Conservation (phyloP, 2,113 vertebrate species). For the Pseudopipra pipra region DNA sequence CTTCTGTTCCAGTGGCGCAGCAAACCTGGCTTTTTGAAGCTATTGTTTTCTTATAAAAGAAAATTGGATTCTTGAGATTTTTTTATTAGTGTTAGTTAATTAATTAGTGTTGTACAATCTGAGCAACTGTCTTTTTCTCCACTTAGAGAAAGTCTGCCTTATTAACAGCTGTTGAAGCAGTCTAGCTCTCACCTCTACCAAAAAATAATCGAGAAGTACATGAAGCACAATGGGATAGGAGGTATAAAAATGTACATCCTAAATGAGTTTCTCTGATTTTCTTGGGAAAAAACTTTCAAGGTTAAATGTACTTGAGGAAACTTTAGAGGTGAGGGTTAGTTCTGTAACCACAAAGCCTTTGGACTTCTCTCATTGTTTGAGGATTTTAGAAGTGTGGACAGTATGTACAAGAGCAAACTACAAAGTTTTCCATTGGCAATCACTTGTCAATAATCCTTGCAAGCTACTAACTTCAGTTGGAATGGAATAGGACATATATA, state of each 20-base stretch:
- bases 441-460: not conserved
- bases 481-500: not conserved
- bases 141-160: not conserved
- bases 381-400: not conserved
- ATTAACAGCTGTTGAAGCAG: not conserved
- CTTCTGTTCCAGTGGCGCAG: not conserved
- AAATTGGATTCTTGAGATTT: not conserved
- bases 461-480: not conserved
- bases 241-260: not conserved
- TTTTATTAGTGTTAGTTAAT: not conserved
- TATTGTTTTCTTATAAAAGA: not conserved
- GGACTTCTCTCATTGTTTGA: not conserved
- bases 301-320: not conserved
- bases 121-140: not conserved
- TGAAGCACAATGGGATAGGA: not conserved
- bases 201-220: not conserved
- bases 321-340: not conserved
- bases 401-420: not conserved
- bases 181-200: not conserved
- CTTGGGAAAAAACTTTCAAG: not conserved
- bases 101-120: not conserved
- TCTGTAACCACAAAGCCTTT: not conserved
- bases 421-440: not conserved
- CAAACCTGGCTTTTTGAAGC: not conserved
- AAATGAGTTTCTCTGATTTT: not conserved